Evolutionary conservation across 2,113 vertebrate genomes (phyloP).

Genomic region (Struthio camelus): DNA sequence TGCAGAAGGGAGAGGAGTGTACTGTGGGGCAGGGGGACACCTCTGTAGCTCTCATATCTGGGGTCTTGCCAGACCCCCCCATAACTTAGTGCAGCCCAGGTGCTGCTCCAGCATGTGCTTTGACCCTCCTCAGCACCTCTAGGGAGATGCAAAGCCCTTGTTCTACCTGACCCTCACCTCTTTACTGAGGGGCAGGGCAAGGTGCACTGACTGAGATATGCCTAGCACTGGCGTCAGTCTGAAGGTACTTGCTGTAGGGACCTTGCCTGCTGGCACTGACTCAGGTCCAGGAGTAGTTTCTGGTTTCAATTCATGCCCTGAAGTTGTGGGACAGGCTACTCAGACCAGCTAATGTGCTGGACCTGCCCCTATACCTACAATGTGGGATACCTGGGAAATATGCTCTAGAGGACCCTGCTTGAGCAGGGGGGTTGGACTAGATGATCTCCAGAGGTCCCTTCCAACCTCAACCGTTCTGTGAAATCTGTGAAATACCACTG

Average conservation of each 20-base stretch:
- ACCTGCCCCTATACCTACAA: neutral
- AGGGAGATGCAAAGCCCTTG: neutral
- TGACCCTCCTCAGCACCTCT: neutral
- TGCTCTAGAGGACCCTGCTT: too few relatives aligned
- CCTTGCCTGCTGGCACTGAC: neutral
- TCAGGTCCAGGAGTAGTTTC: neutral
- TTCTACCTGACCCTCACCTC: neutral
- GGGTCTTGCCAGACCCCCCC: neutral
- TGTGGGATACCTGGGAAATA: too few relatives aligned
- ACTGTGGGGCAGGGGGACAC: neutral
- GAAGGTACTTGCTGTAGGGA: neutral
- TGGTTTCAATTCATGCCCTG: neutral
- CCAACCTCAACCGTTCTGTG: too few relatives aligned
- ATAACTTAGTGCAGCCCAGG: fast-evolving
- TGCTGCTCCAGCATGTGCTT: neutral
- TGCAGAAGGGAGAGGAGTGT: neutral
- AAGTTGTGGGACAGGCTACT: neutral
- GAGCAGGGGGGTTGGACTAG: too few relatives aligned
- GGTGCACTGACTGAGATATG: too few relatives aligned
- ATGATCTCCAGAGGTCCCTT: too few relatives aligned
- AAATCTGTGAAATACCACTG: too few relatives aligned
- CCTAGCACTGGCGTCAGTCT: neutral
- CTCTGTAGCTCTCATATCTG: neutral
- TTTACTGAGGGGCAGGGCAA: neutral
- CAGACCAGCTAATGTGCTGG: neutral